A percentile compares a stretch with the other conserved stretches of the same genome.
Conservation (phyloP, 2,888 invertebrate species). For the Keiferia lycopersicella region DNA sequence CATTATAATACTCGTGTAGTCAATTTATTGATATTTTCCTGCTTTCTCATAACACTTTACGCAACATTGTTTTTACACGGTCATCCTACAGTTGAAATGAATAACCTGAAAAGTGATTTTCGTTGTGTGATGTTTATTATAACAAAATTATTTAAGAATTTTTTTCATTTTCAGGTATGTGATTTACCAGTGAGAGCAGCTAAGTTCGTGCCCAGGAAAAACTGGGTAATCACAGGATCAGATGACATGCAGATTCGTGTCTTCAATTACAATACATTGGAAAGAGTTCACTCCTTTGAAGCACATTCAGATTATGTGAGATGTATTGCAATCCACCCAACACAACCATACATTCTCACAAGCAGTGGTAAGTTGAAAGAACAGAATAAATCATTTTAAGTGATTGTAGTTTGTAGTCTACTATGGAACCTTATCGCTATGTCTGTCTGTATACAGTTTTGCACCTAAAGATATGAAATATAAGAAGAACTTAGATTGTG, state of each 20-base stretch:
- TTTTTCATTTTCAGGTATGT: slow-evolving; percentile 86
- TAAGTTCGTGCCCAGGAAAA: slow-evolving; percentile 97
- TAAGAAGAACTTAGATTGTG: too few species aligned
- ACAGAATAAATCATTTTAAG: neutral
- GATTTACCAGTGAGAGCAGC: slow-evolving; percentile 98
- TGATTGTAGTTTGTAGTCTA: too few species aligned
- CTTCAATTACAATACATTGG: slow-evolving; percentile 99
- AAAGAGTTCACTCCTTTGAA: slow-evolving; percentile 97
- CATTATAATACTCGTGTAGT: neutral
- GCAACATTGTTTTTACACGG: too few species aligned
- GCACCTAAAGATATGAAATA: too few species aligned
- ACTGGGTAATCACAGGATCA: slow-evolving; percentile 99
- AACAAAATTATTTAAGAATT: neutral
- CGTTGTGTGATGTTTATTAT: neutral
- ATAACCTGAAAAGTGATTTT: neutral
- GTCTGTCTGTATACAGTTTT: too few species aligned
- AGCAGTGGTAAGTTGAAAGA: slow-evolving; percentile 89
- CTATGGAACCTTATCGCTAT: too few species aligned
- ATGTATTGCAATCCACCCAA: slow-evolving; percentile 97
- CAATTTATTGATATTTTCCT: too few species aligned
- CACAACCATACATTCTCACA: slow-evolving; percentile 97
- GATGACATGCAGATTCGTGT: slow-evolving; percentile 97
- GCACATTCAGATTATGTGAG: slow-evolving; percentile 99
- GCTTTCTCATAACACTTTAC: too few species aligned
- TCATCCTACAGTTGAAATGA: too few species aligned